Base-by-base conservation (phyloP, 2,888 invertebrate genomes). In the Lumbricus terrestris region DNA sequence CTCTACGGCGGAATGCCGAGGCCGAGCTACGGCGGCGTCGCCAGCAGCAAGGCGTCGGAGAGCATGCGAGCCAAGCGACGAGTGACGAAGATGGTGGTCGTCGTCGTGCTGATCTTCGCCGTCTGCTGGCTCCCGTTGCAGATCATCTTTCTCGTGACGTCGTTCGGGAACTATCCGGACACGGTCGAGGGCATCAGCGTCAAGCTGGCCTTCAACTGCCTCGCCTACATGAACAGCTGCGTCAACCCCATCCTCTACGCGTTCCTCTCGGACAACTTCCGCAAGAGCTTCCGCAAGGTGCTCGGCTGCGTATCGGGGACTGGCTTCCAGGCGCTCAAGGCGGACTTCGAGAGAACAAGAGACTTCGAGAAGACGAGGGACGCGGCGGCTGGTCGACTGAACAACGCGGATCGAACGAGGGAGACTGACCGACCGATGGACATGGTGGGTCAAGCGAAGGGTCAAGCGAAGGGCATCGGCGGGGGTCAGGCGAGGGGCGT, bases 241-340 rank as follows among this genome's bases (percentile, higher is more conserved):
- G 97, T 98, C 93, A 98, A 98, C 95, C 98, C 98, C 0, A 97
- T 98, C 93, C 96, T 98, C 89, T 98, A 98, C 95, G 98, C 98
- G 8, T 98, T 98, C 95, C 96, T 98, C 89, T 98, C 98, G 1
- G 98, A 98, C 93, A 98, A 98, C 95, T 98, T 98, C 95, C 96
- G 98, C 93, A 97, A 97, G 94, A 98, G 98, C 35, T 98, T 98
- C 95, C 96, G 94, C 37, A 94, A 94, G 90, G 90, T 47, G 37
- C 83, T 90, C 82, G 90, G 83, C 54, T 89, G 89, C 35, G 20
- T 35, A 0, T 1, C 85, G 0, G 85, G 85, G 35, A 85, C 85
- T 37, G 85, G 85, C 34, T 85, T 85, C 85, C 85, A 85, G 85
- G 85, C 85, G 85, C 85, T 85, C 34, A 34, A 85, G 85, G 37